Evolutionary conservation across 2,797 vertebrate species (phyloP).

Genomic region (Hozukius guyotensis): DNA sequence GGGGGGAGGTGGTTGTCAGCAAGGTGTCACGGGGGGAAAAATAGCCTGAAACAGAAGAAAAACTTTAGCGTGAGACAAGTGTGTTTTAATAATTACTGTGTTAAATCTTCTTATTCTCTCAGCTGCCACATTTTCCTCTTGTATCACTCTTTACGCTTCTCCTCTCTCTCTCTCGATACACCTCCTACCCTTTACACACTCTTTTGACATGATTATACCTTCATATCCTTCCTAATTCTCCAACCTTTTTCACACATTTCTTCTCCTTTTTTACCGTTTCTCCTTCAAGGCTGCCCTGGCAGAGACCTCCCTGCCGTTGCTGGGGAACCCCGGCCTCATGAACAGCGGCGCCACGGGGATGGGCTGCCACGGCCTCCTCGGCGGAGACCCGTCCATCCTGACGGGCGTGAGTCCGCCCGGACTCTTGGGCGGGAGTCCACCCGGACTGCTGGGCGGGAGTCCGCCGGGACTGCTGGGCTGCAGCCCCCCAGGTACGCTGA

Average conservation of each 20-base stretch:
- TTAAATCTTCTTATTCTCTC: conserved; percentile 26
- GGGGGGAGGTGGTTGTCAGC: conserved; percentile 49
- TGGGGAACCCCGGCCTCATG: conserved; percentile 93
- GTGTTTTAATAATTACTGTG: conserved; percentile 54
- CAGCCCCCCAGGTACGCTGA: conserved; percentile 91
- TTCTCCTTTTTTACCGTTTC: no score
- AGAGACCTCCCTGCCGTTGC: conserved; percentile 96
- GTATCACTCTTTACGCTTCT: neutral
- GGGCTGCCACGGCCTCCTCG: conserved; percentile 93
- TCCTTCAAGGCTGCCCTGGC: conserved; percentile 90
- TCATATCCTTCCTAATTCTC: neutral
- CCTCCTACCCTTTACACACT: neutral
- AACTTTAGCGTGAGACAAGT: conserved; percentile 1
- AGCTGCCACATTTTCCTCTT: conserved; percentile 1
- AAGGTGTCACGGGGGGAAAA: conserved; percentile 45
- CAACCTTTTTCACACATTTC: neutral
- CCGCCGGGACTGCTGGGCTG: conserved; percentile 92
- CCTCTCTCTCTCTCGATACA: neutral
- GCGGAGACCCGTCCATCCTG: conserved; percentile 91
- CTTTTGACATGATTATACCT: neutral
- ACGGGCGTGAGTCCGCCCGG: conserved; percentile 87
- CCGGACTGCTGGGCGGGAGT: conserved; percentile 90
- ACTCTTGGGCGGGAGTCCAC: conserved; percentile 84
- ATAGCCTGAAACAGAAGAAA: conserved; percentile 48
- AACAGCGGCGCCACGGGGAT: conserved; percentile 92